Evolutionary conservation across 2,888 invertebrate species (phyloP), one percentile per base, ranked within the genome.

Genomic region (Acanthopleura granulata): DNA sequence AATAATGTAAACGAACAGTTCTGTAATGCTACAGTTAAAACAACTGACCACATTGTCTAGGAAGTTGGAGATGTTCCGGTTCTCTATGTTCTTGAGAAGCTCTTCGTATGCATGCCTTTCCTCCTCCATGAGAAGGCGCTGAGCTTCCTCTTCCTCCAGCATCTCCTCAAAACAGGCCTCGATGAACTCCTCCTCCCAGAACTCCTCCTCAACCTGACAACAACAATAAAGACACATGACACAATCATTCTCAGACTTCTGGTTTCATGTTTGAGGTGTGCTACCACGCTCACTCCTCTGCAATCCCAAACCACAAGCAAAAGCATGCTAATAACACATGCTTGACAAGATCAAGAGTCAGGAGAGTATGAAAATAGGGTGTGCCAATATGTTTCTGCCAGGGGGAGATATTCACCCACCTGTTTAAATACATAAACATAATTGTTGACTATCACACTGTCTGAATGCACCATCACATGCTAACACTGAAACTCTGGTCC

Each of bases 101-200:
- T 66, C 66, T 27, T 66, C 25, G 25, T 66, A 66, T 57, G 18
- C 57, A 18, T 57, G 57, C 6, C 3, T 57, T n/a, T 57, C 57
- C n/a, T 57, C 57, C 16, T 22, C 29, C 22, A 27, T 66, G 16
- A 66, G 25, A 27, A 71, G 71, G 9, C 40, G 30, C 40, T 49
- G 71, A 11, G 75, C 74, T 18, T 79, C 76, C 72, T 78, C 77
- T 49, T 78, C 79, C 25, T 76, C 74, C 22, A 75, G 70, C 76
- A 79, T 74, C 72, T 79, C 77, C 57, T 78, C 76, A 70, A 79
- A 88, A 80, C 86, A 86, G 11, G 85, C 85, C 74, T 87, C 87
- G 62, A 87, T 85, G 77, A 88, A 87, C 16, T 83, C 86, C 69
- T 87, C 87, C 75, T 88, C 88, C 82, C 83, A 80, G 18, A 87